Percentiles rank a stretch among this genome's conserved stretches.
Conservation (phyloP, 2,797 vertebrate genomes). For the Apogon hyalosoma region DNA sequence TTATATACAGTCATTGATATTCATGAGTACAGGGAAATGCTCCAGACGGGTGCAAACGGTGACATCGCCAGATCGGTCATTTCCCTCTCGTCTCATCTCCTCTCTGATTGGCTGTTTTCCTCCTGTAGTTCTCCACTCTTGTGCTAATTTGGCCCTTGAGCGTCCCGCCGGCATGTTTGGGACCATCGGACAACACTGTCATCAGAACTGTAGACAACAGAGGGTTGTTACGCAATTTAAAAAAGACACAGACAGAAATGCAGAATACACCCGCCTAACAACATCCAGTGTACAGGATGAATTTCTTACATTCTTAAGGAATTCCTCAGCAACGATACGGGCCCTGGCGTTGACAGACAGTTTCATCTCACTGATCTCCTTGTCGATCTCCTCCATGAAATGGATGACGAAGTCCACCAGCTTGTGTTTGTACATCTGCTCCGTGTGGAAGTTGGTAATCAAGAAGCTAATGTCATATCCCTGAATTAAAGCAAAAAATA, state of each 20-base stretch:
- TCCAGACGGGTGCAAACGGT: slow-evolving; percentile 36
- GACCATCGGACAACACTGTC: slow-evolving; percentile 36
- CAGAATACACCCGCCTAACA: too few relatives aligned
- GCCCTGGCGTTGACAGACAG: slow-evolving; percentile 96
- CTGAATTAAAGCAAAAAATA: slow-evolving; percentile 74
- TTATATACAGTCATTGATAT: slow-evolving; percentile 81
- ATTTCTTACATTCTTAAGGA: slow-evolving; percentile 93
- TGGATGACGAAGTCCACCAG: slow-evolving; percentile 98
- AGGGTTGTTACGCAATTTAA: neutral
- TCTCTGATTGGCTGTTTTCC: slow-evolving; percentile 59
- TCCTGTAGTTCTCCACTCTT: slow-evolving; percentile 46
- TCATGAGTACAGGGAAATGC: slow-evolving; percentile 72
- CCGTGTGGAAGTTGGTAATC: slow-evolving; percentile 99
- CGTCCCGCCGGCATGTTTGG: slow-evolving; percentile 21
- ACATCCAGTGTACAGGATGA: too few relatives aligned
- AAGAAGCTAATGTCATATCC: slow-evolving; percentile 99
- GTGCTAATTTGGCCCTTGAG: slow-evolving; percentile 58
- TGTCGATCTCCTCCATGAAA: slow-evolving; percentile 99
- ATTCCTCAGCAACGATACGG: slow-evolving; percentile 96
- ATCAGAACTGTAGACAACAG: slow-evolving; percentile 77
- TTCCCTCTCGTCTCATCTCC: slow-evolving; percentile 37
- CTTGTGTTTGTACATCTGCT: slow-evolving; percentile 99
- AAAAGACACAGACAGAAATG: too few relatives aligned
- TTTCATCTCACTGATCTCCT: slow-evolving; percentile 99
- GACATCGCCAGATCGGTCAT: slow-evolving; percentile 57